Conservation (phyloP, 2,888 invertebrate genomes). For the Trachelus tabidus region DNA sequence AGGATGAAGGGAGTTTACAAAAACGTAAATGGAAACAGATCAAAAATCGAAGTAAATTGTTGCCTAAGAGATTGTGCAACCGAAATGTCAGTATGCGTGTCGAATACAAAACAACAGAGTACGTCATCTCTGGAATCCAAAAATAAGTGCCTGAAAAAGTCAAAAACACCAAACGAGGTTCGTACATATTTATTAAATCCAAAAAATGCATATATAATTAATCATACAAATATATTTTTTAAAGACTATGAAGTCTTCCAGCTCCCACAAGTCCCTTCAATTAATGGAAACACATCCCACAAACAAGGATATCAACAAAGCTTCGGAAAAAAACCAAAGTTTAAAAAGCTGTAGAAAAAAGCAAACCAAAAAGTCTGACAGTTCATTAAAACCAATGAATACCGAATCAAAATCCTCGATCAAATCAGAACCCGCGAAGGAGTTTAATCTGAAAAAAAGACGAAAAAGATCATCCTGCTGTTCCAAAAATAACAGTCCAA, state of each 20-base stretch:
- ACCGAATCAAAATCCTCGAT: not conserved
- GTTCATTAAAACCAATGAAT: not conserved
- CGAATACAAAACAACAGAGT: not conserved
- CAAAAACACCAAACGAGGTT: not conserved
- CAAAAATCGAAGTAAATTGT: slow-evolving; percentile 11
- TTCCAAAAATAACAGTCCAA: not conserved
- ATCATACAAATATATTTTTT: not conserved
- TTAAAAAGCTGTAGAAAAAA: not conserved
- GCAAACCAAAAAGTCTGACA: not conserved
- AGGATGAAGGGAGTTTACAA: slow-evolving; percentile 2
- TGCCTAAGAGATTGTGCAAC: slow-evolving; percentile 18
- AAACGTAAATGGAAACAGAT: slow-evolving; percentile 7
- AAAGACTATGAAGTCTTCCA: not conserved
- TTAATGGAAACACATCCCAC: not conserved
- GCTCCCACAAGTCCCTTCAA: not conserved
- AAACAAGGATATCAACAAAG: not conserved
- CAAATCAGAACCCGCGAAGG: not conserved
- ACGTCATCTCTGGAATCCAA: not conserved
- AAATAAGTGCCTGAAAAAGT: not conserved
- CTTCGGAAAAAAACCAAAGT: not conserved
- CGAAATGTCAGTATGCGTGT: slow-evolving; percentile 14
- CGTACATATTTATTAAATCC: not conserved
- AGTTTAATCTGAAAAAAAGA: not conserved
- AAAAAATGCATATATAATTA: not conserved
- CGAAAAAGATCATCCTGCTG: not conserved